Conservation (phyloP, 2,888 invertebrate species). For the Caenorhabditis sinica region DNA sequence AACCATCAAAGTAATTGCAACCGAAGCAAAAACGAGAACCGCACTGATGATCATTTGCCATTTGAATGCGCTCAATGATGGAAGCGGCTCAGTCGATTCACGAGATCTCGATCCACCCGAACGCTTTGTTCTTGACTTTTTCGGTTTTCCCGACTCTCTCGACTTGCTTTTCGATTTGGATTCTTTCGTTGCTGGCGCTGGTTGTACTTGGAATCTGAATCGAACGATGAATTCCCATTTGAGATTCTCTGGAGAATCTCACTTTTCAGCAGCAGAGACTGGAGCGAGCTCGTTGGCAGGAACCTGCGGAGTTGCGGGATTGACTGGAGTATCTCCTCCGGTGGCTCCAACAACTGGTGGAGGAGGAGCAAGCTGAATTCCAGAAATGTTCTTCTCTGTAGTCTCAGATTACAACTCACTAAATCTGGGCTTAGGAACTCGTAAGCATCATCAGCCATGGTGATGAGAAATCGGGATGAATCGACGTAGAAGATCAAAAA, state of each 20-base stretch:
- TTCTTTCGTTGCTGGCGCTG: conserved; percentile 17
- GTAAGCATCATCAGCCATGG: conserved; percentile 54
- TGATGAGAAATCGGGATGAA: conserved; percentile 32
- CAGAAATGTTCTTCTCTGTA: not conserved
- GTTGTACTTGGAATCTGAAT: conserved; percentile 48
- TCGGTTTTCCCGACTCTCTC: conserved; percentile 24
- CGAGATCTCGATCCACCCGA: not conserved
- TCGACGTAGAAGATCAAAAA: conserved; percentile 13
- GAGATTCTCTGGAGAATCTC: not conserved
- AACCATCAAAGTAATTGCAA: conserved; percentile 43
- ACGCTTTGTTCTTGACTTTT: conserved; percentile 11
- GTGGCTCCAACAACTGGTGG: conserved; percentile 1
- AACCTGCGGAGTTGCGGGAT: not conserved
- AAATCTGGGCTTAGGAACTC: conserved; percentile 55
- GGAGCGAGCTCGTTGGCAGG: conserved; percentile 35
- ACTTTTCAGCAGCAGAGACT: conserved; percentile 40
- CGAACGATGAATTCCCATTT: not conserved
- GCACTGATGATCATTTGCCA: conserved; percentile 45
- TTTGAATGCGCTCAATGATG: conserved; percentile 27
- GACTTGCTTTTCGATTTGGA: conserved; percentile 30
- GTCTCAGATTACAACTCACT: conserved; percentile 11
- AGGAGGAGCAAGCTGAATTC: conserved; percentile 45
- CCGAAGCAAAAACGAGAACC: conserved; percentile 30
- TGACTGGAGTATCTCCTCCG: conserved; percentile 3
- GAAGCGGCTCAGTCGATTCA: conserved; percentile 20